Conservation (phyloP, 2,113 vertebrate genomes). For the Steatornis caripensis region DNA sequence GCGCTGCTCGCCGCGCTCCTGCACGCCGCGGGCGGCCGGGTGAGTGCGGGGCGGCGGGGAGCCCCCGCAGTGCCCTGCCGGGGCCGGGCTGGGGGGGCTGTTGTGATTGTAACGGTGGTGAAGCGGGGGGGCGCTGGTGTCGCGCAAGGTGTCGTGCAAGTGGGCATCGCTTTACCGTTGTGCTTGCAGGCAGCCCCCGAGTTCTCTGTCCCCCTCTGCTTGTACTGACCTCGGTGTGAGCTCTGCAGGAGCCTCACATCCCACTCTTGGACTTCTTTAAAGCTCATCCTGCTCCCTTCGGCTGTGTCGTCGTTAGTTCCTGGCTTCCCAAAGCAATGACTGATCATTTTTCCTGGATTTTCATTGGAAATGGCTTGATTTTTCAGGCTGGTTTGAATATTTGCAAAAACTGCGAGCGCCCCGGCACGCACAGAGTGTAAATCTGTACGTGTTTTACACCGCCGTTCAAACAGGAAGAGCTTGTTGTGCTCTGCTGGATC, state of each 20-base stretch:
- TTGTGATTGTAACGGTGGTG: neutral
- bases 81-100: neutral
- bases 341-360: neutral
- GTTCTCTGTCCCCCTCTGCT: neutral
- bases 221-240: neutral
- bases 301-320: neutral
- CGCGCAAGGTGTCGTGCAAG: neutral
- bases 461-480: neutral
- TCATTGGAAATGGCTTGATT: neutral
- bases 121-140: neutral
- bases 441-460: rapidly evolving
- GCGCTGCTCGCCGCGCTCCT: neutral
- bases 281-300: neutral
- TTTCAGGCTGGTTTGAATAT: neutral
- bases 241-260: neutral
- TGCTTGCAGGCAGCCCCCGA: neutral
- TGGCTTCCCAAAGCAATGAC: neutral
- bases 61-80: neutral
- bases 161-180: neutral
- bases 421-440: neutral
- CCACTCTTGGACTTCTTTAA: rapidly evolving
- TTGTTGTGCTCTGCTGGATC: neutral
- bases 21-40: neutral
- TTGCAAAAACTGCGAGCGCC: neutral
- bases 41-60: neutral